A percentile compares a stretch with the other conserved stretches of the same genome.
Evolutionary conservation across 2,797 vertebrate species (phyloP).

Genomic region (Betta splendens): DNA sequence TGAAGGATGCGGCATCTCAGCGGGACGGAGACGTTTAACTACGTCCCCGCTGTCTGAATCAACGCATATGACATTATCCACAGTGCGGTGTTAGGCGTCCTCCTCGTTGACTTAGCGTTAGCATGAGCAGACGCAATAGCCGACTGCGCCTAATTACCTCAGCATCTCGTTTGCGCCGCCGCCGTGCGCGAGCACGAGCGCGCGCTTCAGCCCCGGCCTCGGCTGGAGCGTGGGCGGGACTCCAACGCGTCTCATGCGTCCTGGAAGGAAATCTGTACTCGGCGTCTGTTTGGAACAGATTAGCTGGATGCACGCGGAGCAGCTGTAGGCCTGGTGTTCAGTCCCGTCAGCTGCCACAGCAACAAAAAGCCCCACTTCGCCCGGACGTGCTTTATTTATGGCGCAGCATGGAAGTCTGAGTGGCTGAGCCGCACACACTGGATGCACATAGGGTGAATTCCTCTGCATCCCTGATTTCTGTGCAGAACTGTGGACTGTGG

Average conservation of each 20-base stretch:
- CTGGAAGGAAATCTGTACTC: constrained; percentile 8
- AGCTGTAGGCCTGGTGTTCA: constrained; percentile 20
- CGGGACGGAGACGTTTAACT: constrained; percentile 8
- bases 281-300: constrained; percentile 29
- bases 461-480: constrained; percentile 11
- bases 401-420: constrained; percentile 37
- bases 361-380: constrained; percentile 34
- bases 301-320: constrained; percentile 27
- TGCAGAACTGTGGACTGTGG: neutral
- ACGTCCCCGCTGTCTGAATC: constrained; percentile 12
- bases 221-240: constrained; percentile 25
- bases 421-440: constrained; percentile 34
- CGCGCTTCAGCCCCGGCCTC: constrained; percentile 22
- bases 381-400: constrained; percentile 63
- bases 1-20: neutral
- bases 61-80: constrained; percentile 23
- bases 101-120: constrained; percentile 16
- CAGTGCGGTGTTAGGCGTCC: constrained; percentile 12
- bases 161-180: constrained; percentile 22
- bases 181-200: constrained; percentile 6
- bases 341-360: constrained; percentile 42
- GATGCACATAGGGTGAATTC: too few species aligned
- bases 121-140: constrained; percentile 34
- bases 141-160: constrained; percentile 28
- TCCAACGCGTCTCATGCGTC: constrained; percentile 16